phyloP scores from a whole-genome alignment of 2,797 vertebrate genomes.

The Manis javanica region DNA sequence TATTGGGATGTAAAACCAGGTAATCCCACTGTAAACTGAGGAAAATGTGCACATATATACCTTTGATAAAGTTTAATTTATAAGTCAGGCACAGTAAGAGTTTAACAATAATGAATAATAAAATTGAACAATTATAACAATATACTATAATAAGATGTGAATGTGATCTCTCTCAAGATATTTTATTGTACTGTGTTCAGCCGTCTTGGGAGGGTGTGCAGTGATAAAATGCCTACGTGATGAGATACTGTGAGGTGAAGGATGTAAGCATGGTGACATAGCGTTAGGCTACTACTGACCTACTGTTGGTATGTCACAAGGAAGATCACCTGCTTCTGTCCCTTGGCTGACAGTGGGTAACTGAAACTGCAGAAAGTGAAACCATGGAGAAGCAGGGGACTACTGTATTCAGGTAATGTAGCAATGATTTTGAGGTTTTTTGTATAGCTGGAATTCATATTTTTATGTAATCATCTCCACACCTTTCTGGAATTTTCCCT shows the following conservation, averaged over 20 bases:
- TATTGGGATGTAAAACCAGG: background rate
- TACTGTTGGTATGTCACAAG: background rate
- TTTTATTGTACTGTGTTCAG: background rate
- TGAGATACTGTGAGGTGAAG: background rate
- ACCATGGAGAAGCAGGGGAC: background rate
- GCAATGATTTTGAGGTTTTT: slow-evolving; percentile 50
- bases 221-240: background rate
- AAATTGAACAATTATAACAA: background rate
- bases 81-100: background rate
- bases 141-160: background rate
- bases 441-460: slow-evolving; percentile 45
- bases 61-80: background rate
- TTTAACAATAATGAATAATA: background rate
- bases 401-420: background rate
- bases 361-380: background rate
- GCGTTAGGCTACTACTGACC: background rate
- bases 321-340: background rate
- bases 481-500: slow-evolving; percentile 4
- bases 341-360: background rate
- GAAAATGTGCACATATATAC: background rate
- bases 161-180: background rate
- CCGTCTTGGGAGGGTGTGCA: background rate
- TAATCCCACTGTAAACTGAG: background rate
- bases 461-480: slow-evolving; percentile 17
- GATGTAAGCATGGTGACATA: background rate